A percentile compares a stretch with the other conserved stretches of the same genome.
These are phyloP conservation scores for Drosophila fungiperda DNA, from an alignment of 2,888 invertebrate genomes.

Conservation along the genomic window DNA sequence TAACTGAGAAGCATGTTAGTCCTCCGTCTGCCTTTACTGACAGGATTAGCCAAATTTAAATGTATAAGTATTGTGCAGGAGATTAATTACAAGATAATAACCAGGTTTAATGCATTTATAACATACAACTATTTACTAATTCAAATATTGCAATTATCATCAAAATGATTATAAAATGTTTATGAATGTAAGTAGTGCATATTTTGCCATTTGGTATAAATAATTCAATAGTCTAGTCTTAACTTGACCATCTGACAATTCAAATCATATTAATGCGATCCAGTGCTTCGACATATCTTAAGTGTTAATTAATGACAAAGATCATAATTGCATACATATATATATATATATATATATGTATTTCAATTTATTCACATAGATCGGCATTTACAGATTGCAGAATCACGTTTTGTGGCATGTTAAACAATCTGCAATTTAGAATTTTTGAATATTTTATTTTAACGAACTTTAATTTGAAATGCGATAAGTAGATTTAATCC, in stretches of 20 bases:
- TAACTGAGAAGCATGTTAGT: slow-evolving; percentile 81
- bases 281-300: slow-evolving; percentile 29
- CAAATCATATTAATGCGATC: slow-evolving; percentile 7
- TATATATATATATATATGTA: background rate
- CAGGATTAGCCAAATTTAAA: slow-evolving; percentile 61
- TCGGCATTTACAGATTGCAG: background rate
- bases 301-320: slow-evolving; percentile 20
- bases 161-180: background rate
- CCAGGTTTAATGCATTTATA: slow-evolving; percentile 16
- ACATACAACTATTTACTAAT: background rate
- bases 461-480: slow-evolving; percentile 3
- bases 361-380: background rate
- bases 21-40: slow-evolving; percentile 86
- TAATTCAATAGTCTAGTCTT: slow-evolving; percentile 9
- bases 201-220: slow-evolving; percentile 5
- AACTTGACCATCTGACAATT: background rate
- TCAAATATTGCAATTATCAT: slow-evolving; percentile 3
- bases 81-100: slow-evolving; percentile 9
- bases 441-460: background rate
- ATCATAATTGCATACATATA: background rate
- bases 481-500: slow-evolving; percentile 5
- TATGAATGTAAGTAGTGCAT: slow-evolving; percentile 24
- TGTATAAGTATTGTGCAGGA: slow-evolving; percentile 3
- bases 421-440: background rate
- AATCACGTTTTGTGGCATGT: background rate